A percentile compares a stretch with the other conserved stretches of the same genome.
Evolutionary conservation across 2,113 vertebrate genomes (phyloP).

Genomic region (Ameiurus melas): DNA sequence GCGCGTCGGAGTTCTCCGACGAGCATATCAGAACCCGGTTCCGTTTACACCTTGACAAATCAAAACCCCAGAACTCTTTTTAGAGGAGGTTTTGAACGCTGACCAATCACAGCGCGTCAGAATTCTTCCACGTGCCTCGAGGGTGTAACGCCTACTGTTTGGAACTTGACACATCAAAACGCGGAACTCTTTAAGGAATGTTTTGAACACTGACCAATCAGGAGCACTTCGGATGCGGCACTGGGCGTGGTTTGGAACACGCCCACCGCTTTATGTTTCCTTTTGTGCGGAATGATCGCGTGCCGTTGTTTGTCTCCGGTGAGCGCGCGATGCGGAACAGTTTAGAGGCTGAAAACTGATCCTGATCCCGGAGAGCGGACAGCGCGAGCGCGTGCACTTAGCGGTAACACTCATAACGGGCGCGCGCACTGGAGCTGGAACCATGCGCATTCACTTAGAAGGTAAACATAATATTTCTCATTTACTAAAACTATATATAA

Average conservation of each 20-base stretch:
- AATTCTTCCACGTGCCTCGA: not conserved
- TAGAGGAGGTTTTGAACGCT: not conserved
- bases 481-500: not conserved
- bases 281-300: not conserved
- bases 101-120: not conserved
- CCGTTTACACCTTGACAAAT: not conserved
- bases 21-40: not conserved
- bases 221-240: not conserved
- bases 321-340: conserved; percentile 7
- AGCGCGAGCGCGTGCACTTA: conserved; percentile 14
- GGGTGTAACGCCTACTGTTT: not conserved
- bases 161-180: not conserved
- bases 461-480: not conserved
- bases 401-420: not conserved
- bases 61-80: not conserved
- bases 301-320: not conserved
- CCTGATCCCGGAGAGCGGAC: not conserved
- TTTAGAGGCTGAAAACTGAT: not conserved
- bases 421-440: conserved; percentile 14
- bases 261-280: not conserved
- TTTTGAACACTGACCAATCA: not conserved
- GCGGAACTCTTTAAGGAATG: too few relatives aligned
- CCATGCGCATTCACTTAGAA: conserved; percentile 16
- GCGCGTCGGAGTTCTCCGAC: too few relatives aligned
- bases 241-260: conserved; percentile 8